phyloP scores from a whole-genome alignment of 2,113 vertebrate species.

The Campylomormyrus tamandua region DNA sequence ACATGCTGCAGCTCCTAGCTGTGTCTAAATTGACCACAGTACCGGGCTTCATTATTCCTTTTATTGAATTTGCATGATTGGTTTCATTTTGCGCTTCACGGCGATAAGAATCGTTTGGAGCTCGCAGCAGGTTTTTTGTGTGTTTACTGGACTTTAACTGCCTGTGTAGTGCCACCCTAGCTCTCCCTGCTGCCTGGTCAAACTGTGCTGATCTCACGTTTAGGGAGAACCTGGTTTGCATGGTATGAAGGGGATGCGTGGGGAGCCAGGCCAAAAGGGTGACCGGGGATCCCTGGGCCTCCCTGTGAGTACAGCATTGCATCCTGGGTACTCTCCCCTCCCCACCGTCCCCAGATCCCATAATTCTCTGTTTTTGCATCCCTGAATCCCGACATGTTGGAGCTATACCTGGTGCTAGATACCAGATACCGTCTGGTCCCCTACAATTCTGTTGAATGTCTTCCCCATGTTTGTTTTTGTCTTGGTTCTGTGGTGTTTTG shows the following conservation, averaged over 20 bases:
- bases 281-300: constrained; percentile 97
- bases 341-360: not conserved
- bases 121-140: not conserved
- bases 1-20: not conserved
- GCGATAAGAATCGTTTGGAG: not conserved
- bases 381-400: not conserved
- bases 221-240: constrained; percentile 89
- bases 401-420: not conserved
- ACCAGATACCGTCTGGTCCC: not conserved
- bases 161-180: constrained; percentile 58
- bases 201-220: constrained; percentile 37
- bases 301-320: constrained; percentile 84
- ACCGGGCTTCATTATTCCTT: not conserved
- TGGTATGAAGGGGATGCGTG: constrained; percentile 89
- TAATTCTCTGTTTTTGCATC: not conserved
- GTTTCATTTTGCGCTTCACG: not conserved
- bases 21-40: not conserved
- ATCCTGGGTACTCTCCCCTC: constrained; percentile 40
- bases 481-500: not conserved
- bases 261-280: constrained; percentile 94
- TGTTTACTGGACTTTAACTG: constrained; percentile 40
- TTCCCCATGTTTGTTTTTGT: not conserved
- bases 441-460: not conserved
- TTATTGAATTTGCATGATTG: not conserved
- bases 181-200: constrained; percentile 45